These are phyloP conservation scores for Neodontobutis hainanensis DNA, from an alignment of 2,113 vertebrate genomes.

Conservation along the genomic window DNA sequence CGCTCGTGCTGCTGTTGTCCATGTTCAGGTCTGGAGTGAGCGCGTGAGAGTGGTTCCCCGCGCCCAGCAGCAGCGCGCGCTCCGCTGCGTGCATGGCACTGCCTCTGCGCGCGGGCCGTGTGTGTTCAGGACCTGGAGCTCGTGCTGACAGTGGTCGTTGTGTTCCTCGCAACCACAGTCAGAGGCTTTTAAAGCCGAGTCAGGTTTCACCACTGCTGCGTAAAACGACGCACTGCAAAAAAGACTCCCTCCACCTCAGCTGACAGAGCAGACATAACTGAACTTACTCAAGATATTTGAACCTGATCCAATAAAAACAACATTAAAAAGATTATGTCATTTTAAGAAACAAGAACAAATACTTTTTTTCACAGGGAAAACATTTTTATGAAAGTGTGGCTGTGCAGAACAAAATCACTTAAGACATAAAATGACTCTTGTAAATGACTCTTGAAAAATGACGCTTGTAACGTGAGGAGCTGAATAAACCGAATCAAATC, in stretches of 20 bases:
- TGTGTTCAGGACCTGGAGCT: slow-evolving; percentile 38
- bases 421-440: neutral
- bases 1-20: slow-evolving; percentile 55
- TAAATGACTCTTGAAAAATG: neutral
- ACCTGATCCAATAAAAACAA: neutral
- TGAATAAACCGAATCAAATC: no score
- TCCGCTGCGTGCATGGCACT: slow-evolving; percentile 63
- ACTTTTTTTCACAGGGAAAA: neutral
- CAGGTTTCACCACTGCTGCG: slow-evolving; percentile 51
- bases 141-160: neutral
- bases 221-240: slow-evolving; percentile 49
- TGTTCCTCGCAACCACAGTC: slow-evolving; percentile 33
- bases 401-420: neutral
- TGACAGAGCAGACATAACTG: neutral
- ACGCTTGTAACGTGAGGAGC: no score
- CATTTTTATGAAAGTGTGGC: neutral
- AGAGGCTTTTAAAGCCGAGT: slow-evolving; percentile 54
- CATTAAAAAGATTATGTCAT: neutral
- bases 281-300: neutral
- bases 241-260: neutral
- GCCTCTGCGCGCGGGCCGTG: slow-evolving; percentile 48
- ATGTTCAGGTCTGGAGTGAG: slow-evolving; percentile 37
- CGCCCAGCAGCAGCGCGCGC: slow-evolving; percentile 40
- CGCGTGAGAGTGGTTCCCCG: slow-evolving; percentile 47
- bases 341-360: neutral